These are phyloP conservation scores for Jordanella pulchra DNA, from an alignment of 2,797 vertebrate species.

Conservation along the genomic window DNA sequence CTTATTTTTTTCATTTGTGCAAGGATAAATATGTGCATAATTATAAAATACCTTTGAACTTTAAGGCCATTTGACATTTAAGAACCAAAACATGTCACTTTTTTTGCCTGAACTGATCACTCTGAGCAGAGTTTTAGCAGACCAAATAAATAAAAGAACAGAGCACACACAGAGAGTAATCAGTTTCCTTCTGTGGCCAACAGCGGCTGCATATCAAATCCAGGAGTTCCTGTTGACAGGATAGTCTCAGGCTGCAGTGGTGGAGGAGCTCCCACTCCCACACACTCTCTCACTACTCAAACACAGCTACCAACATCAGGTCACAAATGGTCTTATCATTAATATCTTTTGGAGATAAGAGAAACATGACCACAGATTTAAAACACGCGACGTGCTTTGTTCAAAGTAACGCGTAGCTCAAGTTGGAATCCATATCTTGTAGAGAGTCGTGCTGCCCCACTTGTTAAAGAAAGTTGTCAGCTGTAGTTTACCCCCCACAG, in stretches of 20 bases:
- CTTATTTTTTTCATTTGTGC: too few relatives aligned
- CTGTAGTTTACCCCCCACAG: constrained; percentile 51
- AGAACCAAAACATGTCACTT: neutral
- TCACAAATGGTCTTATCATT: constrained; percentile 27
- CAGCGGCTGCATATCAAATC: constrained; percentile 68
- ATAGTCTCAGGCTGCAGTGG: constrained; percentile 62
- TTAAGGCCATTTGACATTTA: neutral
- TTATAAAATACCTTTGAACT: neutral
- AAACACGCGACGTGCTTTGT: neutral
- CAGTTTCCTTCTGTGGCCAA: constrained; percentile 64
- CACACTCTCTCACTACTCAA: constrained; percentile 23
- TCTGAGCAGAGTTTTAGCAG: constrained; percentile 35
- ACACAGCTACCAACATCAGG: constrained; percentile 23
- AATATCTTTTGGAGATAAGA: constrained; percentile 17
- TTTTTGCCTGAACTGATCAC: constrained; percentile 4
- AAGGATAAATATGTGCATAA: neutral
- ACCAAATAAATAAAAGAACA: constrained; percentile 39
- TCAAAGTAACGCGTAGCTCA: neutral
- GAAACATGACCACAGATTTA: constrained; percentile 1
- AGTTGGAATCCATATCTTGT: constrained; percentile 16
- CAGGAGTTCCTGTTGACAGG: constrained; percentile 83
- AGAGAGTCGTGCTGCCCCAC: constrained; percentile 6
- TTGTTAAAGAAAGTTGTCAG: constrained; percentile 54
- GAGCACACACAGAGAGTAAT: constrained; percentile 59
- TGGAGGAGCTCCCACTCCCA: constrained; percentile 51